These are phyloP conservation scores for Lethenteron reissneri DNA, from an alignment of 2,113 vertebrate genomes.

Conservation along the genomic window DNA sequence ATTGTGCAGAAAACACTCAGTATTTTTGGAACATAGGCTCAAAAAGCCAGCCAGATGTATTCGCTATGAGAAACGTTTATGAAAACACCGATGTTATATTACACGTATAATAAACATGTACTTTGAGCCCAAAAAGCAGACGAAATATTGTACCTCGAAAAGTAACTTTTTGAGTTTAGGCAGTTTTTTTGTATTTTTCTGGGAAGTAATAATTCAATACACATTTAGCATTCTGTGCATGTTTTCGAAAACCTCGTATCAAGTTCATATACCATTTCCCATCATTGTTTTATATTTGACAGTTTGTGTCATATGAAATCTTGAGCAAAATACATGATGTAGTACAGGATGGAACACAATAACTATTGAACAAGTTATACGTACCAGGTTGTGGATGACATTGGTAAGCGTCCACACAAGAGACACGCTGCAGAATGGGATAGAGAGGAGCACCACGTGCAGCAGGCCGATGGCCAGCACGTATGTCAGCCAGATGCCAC, in stretches of 20 bases:
- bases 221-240: no score
- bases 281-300: no score
- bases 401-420: conserved; percentile 92
- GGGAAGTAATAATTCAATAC: no score
- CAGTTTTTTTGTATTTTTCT: neutral
- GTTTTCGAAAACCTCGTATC: no score
- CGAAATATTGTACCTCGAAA: no score
- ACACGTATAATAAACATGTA: neutral
- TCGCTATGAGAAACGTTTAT: neutral
- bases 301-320: no score
- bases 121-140: neutral
- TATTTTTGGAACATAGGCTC: neutral
- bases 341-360: no score
- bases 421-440: conserved; percentile 86
- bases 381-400: conserved; percentile 90
- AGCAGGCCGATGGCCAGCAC: conserved; percentile 67
- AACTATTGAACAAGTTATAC: conserved; percentile 10
- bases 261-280: no score
- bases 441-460: conserved; percentile 87
- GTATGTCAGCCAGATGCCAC: conserved; percentile 93
- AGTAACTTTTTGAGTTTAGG: neutral
- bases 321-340: no score
- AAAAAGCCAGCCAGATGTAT: neutral
- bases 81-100: neutral
- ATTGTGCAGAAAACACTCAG: neutral